Percentiles rank a stretch among this genome's conserved stretches.
phyloP scores from a whole-genome alignment of 2,113 vertebrate species.

The Rafetus swinhoei region DNA sequence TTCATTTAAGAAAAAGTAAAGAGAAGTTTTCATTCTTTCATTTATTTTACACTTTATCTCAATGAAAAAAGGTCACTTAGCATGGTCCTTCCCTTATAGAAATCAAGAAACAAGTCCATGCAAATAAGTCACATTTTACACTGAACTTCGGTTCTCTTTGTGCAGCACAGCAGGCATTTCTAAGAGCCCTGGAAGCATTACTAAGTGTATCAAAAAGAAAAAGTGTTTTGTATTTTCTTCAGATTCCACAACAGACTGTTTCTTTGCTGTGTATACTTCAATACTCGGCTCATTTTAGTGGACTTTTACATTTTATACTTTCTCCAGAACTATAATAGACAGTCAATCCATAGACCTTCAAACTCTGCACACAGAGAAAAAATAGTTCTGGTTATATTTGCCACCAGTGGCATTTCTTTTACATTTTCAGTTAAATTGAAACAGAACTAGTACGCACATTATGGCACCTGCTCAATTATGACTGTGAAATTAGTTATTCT shows the following conservation, averaged over 20 bases:
- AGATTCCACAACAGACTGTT: conserved; percentile 38
- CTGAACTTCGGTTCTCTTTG: not conserved
- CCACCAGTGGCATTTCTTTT: conserved; percentile 25
- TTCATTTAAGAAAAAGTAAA: conserved; percentile 22
- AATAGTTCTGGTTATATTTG: not conserved
- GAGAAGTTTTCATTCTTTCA: not conserved
- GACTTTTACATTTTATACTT: not conserved
- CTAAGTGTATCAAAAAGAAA: not conserved
- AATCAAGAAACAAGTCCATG: not conserved
- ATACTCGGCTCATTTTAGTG: not conserved
- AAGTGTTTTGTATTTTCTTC: conserved; percentile 17
- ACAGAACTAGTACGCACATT: not conserved
- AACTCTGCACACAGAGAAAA: not conserved
- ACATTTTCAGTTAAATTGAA: conserved; percentile 2
- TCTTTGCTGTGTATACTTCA: not conserved
- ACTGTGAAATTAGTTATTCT: conserved; percentile 20
- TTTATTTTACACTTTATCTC: not conserved
- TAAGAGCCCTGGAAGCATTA: not conserved
- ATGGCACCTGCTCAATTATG: not conserved
- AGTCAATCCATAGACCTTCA: conserved; percentile 11
- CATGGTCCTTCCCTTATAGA: not conserved
- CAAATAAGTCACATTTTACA: not conserved
- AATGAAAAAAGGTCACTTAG: not conserved
- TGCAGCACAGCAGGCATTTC: not conserved
- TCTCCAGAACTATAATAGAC: conserved; percentile 27